These are phyloP conservation scores for Callithrix jacchus DNA, from an alignment of 2,113 vertebrate species.

Conservation along the genomic window DNA sequence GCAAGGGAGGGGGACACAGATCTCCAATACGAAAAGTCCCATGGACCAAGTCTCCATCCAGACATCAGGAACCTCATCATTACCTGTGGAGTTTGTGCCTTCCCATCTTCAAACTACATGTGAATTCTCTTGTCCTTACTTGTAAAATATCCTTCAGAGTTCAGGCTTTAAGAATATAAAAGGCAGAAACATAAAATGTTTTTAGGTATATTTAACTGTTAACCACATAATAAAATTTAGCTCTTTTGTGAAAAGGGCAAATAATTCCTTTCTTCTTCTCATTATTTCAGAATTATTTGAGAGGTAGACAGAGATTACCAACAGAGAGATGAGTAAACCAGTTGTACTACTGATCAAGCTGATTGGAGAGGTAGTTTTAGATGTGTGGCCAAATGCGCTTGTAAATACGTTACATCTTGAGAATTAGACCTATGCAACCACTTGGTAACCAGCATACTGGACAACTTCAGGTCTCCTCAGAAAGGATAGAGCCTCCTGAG, in stretches of 20 bases:
- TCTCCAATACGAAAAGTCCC: too few species aligned
- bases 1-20: background rate
- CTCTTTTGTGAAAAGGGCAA: background rate
- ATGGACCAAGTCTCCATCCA: background rate
- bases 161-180: background rate
- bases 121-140: background rate
- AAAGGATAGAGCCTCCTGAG: background rate
- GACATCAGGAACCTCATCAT: background rate
- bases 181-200: background rate
- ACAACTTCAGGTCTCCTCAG: background rate
- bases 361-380: background rate
- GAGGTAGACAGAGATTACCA: background rate
- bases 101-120: background rate
- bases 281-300: background rate
- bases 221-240: background rate
- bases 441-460: background rate
- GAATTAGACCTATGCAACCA: background rate
- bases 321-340: background rate
- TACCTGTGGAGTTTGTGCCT: background rate
- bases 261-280: background rate
- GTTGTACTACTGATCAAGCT: background rate
- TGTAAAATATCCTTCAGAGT: background rate
- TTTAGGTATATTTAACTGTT: background rate
- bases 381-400: background rate
- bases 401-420: background rate